Percentiles rank a stretch among this genome's conserved stretches.
These are phyloP conservation scores for Drosophila pallidifrons DNA, from an alignment of 1,140 invertebrate species.

Conservation along the genomic window DNA sequence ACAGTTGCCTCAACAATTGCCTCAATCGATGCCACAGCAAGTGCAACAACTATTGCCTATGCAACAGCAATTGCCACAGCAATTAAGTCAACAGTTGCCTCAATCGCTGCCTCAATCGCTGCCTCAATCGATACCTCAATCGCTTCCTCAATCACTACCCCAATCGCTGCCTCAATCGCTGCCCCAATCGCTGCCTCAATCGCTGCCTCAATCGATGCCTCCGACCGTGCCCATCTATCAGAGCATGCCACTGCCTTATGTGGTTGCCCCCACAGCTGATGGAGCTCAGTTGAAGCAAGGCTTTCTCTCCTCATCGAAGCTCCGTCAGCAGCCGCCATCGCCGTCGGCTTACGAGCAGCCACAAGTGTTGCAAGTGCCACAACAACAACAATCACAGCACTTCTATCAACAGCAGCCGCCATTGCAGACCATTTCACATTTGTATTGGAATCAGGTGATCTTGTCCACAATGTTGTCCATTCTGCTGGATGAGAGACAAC, in stretches of 20 bases:
- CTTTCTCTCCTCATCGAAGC: not conserved
- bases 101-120: not conserved
- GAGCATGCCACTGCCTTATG: not conserved
- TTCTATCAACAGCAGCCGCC: not conserved
- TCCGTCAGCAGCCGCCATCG: not conserved
- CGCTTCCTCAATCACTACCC: not conserved
- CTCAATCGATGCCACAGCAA: too few relatives aligned
- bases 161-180: not conserved
- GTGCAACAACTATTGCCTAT: too few relatives aligned
- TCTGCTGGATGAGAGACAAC: constrained; percentile 11
- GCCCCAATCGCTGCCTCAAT: not conserved
- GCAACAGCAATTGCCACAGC: not conserved
- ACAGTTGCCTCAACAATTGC: too few relatives aligned
- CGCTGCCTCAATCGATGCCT: not conserved
- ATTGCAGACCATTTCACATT: not conserved
- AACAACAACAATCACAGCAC: not conserved
- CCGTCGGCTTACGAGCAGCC: not conserved
- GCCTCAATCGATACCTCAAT: not conserved
- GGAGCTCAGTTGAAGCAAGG: too few relatives aligned
- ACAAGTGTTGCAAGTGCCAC: not conserved
- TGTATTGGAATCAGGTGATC: constrained; percentile 10
- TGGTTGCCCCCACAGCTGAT: not conserved
- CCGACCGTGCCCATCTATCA: not conserved
- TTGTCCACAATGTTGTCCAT: constrained; percentile 16
- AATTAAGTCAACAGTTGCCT: not conserved